phyloP scores from a whole-genome alignment of 1,140 invertebrate genomes.

The Drosophila micromelanica region DNA sequence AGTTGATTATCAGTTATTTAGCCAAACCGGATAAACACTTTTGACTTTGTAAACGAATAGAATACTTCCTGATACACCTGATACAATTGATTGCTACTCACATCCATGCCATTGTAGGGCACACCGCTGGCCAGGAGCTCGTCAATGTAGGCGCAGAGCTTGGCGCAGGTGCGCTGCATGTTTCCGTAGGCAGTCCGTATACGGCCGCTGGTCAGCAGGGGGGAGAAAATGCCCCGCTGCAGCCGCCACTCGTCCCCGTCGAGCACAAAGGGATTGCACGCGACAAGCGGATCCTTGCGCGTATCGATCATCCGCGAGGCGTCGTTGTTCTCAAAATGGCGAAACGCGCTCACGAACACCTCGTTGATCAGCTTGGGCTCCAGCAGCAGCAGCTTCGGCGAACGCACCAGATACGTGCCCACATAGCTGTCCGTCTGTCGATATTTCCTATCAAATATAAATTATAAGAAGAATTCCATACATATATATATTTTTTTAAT shows the following conservation, averaged over 20 bases:
- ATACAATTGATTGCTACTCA: conserved; percentile 26
- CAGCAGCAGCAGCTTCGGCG: conserved; percentile 85
- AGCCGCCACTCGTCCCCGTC: conserved; percentile 86
- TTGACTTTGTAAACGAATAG: too few species aligned
- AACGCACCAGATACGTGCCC: conserved; percentile 82
- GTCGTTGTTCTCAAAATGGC: conserved; percentile 84
- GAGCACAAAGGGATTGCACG: conserved; percentile 85
- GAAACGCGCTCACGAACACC: conserved; percentile 85
- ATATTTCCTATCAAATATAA: conserved; percentile 38
- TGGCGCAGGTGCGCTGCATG: conserved; percentile 61
- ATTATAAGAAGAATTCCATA: too few species aligned
- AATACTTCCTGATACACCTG: too few species aligned
- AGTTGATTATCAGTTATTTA: too few species aligned
- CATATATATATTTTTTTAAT: too few species aligned
- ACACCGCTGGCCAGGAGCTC: background rate
- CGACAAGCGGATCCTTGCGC: conserved; percentile 83
- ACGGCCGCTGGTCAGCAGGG: conserved; percentile 85
- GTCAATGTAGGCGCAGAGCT: conserved; percentile 55
- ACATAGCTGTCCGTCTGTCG: conserved; percentile 69
- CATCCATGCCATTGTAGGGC: conserved; percentile 59
- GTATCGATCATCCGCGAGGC: conserved; percentile 75
- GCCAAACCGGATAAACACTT: too few species aligned
- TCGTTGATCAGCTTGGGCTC: conserved; percentile 85
- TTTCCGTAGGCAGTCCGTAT: conserved; percentile 66
- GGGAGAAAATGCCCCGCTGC: conserved; percentile 85